Conservation (phyloP, 2,113 vertebrate genomes). For the Pteronura brasiliensis region DNA sequence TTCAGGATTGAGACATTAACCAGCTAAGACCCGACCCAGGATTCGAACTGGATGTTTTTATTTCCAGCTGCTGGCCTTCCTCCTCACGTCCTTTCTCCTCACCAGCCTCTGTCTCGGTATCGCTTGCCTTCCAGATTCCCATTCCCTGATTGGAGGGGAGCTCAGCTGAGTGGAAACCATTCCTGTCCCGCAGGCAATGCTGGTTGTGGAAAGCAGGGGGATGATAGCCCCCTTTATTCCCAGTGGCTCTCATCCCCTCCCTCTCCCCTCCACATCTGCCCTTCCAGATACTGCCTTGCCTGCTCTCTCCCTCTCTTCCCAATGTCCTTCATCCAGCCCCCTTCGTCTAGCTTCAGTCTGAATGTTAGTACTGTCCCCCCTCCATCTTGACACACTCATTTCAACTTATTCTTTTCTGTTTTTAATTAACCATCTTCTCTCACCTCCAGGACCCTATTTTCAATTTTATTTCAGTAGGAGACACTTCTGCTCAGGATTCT, state of each 20-base stretch:
- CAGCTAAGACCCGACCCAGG: background rate
- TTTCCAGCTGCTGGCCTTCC: background rate
- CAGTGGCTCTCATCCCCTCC: background rate
- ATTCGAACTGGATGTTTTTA: background rate
- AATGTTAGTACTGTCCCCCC: background rate
- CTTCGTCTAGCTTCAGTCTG: background rate
- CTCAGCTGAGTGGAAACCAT: background rate
- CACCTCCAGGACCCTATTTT: background rate
- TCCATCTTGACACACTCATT: background rate
- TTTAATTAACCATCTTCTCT: background rate
- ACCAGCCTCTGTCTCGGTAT: rapidly evolving
- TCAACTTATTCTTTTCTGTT: background rate
- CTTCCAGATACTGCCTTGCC: background rate
- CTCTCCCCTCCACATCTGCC: background rate
- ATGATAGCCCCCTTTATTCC: background rate
- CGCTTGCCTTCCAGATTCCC: background rate
- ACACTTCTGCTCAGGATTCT: background rate
- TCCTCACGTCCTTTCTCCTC: background rate
- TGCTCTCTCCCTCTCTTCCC: background rate
- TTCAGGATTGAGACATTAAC: background rate
- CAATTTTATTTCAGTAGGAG: background rate
- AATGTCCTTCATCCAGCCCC: background rate
- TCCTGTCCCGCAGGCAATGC: background rate
- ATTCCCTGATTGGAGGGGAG: background rate
- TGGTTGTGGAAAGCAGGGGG: background rate